Conservation (phyloP, 2,888 invertebrate species). For the Drosophila prostipennis region DNA sequence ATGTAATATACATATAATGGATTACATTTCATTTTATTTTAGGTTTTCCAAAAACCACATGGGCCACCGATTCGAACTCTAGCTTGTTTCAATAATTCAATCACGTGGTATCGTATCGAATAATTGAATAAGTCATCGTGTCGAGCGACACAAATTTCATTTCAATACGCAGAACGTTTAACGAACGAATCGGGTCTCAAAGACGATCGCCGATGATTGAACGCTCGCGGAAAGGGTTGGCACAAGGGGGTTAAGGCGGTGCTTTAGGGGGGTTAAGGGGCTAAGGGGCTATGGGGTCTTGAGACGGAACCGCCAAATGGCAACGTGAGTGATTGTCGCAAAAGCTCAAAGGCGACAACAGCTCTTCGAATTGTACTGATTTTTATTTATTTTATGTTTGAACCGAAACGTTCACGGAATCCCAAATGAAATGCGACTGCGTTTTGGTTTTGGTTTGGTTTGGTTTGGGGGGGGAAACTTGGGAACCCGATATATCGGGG, state of each 20-base stretch:
- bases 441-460: slow-evolving; percentile 21
- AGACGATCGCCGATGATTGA: slow-evolving; percentile 66
- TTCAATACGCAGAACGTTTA: slow-evolving; percentile 75
- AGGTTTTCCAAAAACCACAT: not conserved
- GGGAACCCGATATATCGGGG: slow-evolving; percentile 10
- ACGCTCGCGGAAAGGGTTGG: slow-evolving; percentile 29
- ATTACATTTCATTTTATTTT: no score
- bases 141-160: slow-evolving; percentile 77
- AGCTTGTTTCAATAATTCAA: slow-evolving; percentile 72
- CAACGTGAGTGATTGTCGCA: slow-evolving; percentile 79
- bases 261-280: slow-evolving; percentile 11
- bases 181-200: slow-evolving; percentile 52
- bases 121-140: slow-evolving; percentile 79
- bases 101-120: slow-evolving; percentile 74
- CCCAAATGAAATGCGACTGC: slow-evolving; percentile 66
- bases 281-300: slow-evolving; percentile 15
- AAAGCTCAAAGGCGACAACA: slow-evolving; percentile 76
- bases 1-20: no score
- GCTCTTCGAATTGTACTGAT: slow-evolving; percentile 79
- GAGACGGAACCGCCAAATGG: slow-evolving; percentile 37
- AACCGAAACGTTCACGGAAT: slow-evolving; percentile 80
- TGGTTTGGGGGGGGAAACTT: not conserved
- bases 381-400: slow-evolving; percentile 81
- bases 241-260: slow-evolving; percentile 1
- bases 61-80: not conserved